Conservation (phyloP, 2,888 invertebrate species). For the Erynnis tages region DNA sequence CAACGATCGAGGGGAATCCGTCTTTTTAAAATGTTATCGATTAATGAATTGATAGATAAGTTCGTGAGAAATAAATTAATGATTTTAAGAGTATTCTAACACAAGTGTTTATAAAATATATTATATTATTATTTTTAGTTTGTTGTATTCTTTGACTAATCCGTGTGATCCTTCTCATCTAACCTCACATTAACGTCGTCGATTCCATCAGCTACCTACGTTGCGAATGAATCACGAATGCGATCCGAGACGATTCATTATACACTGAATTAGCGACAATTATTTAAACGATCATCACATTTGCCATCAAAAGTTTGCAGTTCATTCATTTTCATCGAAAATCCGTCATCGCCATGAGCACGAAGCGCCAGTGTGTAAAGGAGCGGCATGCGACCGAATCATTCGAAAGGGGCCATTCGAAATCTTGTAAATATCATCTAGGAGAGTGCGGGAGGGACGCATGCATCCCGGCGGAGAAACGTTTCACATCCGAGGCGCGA, state of each 20-base stretch:
- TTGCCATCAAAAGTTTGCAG: conserved; percentile 29
- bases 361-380: conserved; percentile 4
- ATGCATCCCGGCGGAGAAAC: conserved; percentile 34
- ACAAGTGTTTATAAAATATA: conserved; percentile 83
- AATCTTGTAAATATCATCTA: conserved; percentile 49
- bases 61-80: conserved; percentile 80
- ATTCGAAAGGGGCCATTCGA: conserved; percentile 7
- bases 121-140: conserved; percentile 80
- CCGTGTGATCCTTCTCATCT: conserved; percentile 54
- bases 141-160: conserved; percentile 73
- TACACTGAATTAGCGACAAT: conserved; percentile 22
- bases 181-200: conserved; percentile 49
- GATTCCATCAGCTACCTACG: conserved; percentile 81
- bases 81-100: conserved; percentile 81
- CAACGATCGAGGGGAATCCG: conserved; percentile 63
- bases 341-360: conserved; percentile 36
- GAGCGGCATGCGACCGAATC: conserved; percentile 3
- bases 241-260: conserved; percentile 4
- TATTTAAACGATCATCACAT: conserved; percentile 22
- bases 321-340: conserved; percentile 32
- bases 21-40: conserved; percentile 70
- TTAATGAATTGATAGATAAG: conserved; percentile 77
- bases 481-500: conserved; percentile 21
- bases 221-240: conserved; percentile 18
- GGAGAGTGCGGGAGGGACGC: conserved; percentile 51